Evolutionary conservation across 37 sponge, comb jelly and placozoan genomes (phyloP).

Genomic region (Spongilla lacustris): DNA sequence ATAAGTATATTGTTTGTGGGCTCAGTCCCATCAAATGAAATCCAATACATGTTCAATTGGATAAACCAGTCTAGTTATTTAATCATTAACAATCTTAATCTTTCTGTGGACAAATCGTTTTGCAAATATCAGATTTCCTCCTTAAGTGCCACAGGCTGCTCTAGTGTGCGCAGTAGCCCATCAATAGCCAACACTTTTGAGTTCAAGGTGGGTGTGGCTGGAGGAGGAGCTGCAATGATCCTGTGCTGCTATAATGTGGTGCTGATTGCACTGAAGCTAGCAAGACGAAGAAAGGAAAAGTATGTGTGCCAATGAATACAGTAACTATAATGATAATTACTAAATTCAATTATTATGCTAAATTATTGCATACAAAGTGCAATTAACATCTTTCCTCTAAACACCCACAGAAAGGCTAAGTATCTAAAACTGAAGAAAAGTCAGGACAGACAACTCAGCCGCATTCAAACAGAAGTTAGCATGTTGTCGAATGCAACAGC

Average conservation of each 20-base stretch:
- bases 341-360: no score
- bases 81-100: background rate
- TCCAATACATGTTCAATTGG: background rate
- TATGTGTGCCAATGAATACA: background rate
- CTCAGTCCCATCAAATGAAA: background rate
- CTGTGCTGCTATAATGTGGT: background rate
- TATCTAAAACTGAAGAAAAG: background rate
- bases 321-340: no score
- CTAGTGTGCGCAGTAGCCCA: background rate
- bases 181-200: background rate
- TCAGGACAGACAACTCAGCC: background rate
- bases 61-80: background rate
- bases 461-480: background rate
- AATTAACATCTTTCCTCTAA: background rate
- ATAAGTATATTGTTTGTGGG: background rate
- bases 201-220: background rate
- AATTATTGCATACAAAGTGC: no score
- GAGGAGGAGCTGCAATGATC: background rate
- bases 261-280: background rate
- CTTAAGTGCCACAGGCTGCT: background rate
- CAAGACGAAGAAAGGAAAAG: background rate
- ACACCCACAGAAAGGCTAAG: background rate
- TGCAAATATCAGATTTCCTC: background rate
- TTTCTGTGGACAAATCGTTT: background rate
- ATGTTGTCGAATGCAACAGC: background rate